phyloP scores from a whole-genome alignment of 2,113 vertebrate genomes.

The Mobula birostris region DNA sequence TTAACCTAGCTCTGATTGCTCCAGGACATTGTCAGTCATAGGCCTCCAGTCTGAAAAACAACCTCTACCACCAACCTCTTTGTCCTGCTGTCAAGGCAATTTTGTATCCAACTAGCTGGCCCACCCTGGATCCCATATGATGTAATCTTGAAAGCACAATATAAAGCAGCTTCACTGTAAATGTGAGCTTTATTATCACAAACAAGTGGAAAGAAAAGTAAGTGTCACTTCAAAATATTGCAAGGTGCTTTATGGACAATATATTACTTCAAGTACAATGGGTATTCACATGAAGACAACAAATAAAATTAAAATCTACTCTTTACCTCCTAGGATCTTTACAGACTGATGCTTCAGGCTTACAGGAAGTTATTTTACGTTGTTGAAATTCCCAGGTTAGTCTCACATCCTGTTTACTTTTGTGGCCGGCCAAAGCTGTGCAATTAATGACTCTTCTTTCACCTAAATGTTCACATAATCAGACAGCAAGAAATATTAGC shows the following conservation, averaged over 20 bases:
- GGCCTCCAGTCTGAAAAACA: too few relatives aligned
- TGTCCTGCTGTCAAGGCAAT: too few relatives aligned
- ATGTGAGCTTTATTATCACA: neutral
- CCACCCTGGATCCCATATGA: too few relatives aligned
- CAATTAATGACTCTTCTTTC: slow-evolving; percentile 13
- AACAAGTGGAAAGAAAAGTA: neutral
- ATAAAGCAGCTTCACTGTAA: neutral
- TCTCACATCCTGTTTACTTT: neutral
- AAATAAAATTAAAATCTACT: neutral
- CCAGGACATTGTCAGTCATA: too few relatives aligned
- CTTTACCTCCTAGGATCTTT: neutral
- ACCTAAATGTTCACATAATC: neutral
- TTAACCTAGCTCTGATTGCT: too few relatives aligned
- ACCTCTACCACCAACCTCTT: too few relatives aligned
- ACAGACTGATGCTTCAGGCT: neutral
- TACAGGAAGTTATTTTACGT: neutral
- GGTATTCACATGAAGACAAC: neutral
- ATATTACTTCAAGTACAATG: neutral
- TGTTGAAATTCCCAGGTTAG: neutral
- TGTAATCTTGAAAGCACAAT: neutral
- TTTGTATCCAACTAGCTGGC: too few relatives aligned
- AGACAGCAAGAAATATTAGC: neutral
- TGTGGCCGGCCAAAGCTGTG: neutral
- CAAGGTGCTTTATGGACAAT: neutral
- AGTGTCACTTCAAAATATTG: neutral